phyloP scores from a whole-genome alignment of 2,113 vertebrate genomes.

The Puma concolor region DNA sequence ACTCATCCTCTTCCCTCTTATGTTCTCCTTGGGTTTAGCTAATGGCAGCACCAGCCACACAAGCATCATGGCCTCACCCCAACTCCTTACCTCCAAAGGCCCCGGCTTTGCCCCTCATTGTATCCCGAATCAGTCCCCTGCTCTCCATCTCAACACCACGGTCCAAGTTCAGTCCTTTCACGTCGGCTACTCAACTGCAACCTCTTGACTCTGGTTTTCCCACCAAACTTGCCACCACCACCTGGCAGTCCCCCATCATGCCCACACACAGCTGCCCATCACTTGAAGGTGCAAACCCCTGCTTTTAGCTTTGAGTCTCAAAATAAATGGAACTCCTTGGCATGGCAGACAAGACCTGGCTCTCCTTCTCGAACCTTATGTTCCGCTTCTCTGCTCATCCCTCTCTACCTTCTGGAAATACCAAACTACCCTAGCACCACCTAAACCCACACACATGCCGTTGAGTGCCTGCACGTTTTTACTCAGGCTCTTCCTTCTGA shows the following conservation, averaged over 20 bases:
- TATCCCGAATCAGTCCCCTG: not conserved
- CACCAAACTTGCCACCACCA: too few relatives aligned
- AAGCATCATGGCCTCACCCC: not conserved
- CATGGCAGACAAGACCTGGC: not conserved
- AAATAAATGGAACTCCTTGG: not conserved
- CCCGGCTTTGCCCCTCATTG: not conserved
- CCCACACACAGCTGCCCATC: not conserved
- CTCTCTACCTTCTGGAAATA: not conserved
- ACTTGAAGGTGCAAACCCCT: not conserved
- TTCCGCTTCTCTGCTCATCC: not conserved
- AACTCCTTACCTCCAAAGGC: not conserved
- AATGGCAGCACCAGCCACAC: not conserved
- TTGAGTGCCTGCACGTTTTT: rapidly evolving
- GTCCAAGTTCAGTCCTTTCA: not conserved
- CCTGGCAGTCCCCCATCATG: not conserved
- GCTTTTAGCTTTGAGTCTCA: not conserved
- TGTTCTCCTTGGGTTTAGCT: not conserved
- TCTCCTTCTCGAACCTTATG: not conserved
- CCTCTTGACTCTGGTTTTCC: not conserved
- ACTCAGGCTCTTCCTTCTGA: not conserved
- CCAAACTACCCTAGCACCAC: rapidly evolving
- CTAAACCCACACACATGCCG: not conserved
- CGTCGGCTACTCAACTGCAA: not conserved
- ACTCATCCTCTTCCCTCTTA: not conserved
- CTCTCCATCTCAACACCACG: not conserved